A percentile compares a stretch with the other conserved stretches of the same genome.
phyloP scores from a whole-genome alignment of 2,113 vertebrate genomes.

The Atlantisia rogersi region DNA sequence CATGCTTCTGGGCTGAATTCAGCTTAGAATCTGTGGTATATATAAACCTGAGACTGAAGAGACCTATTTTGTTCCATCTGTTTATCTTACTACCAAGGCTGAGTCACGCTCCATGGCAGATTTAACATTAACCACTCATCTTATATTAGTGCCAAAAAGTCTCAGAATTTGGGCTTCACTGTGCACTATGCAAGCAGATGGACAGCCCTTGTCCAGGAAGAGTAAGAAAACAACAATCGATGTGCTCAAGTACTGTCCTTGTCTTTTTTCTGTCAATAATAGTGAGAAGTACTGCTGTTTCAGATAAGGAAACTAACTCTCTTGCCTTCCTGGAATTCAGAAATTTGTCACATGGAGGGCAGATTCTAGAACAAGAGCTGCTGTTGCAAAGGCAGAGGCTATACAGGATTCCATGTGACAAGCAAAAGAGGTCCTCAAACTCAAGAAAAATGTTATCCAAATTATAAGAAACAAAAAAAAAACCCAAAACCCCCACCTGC shows the following conservation, averaged over 20 bases:
- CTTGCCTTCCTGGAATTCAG: background rate
- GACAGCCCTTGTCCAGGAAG: background rate
- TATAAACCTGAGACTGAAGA: background rate
- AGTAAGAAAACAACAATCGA: background rate
- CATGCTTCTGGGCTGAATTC: background rate
- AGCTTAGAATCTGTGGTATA: background rate
- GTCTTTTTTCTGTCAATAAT: background rate
- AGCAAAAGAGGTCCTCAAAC: background rate
- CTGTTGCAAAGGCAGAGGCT: background rate
- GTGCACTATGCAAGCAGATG: background rate
- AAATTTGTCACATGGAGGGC: background rate
- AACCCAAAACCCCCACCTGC: background rate
- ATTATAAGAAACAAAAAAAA: background rate
- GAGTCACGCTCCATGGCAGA: background rate
- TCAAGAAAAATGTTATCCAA: background rate
- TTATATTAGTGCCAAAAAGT: background rate
- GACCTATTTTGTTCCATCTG: background rate
- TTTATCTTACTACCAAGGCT: background rate
- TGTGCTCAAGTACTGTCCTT: background rate
- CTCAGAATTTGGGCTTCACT: background rate
- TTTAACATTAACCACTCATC: background rate
- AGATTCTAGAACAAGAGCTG: background rate
- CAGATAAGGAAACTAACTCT: background rate
- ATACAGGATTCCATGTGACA: background rate
- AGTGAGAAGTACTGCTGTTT: background rate